Conservation (phyloP, 2,888 invertebrate species). For the Dicycla oo region DNA sequence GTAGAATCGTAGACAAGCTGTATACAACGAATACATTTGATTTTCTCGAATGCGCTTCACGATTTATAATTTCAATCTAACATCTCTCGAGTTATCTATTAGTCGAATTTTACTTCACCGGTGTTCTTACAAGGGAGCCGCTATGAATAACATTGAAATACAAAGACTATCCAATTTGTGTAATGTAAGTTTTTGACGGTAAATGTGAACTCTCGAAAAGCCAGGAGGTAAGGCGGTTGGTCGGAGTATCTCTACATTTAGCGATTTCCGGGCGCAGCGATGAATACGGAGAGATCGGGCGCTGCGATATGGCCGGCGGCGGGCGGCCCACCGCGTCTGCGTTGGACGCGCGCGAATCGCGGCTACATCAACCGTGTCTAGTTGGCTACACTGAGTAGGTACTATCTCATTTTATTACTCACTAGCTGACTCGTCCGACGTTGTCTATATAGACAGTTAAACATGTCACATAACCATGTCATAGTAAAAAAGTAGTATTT, state of each 20-base stretch:
- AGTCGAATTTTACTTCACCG: slow-evolving; percentile 55
- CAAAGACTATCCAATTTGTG: slow-evolving; percentile 85
- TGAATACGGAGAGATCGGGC: slow-evolving; percentile 88
- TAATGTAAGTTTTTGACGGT: slow-evolving; percentile 85
- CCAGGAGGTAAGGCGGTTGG: slow-evolving; percentile 80
- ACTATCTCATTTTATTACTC: slow-evolving; percentile 17
- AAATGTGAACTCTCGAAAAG: slow-evolving; percentile 83
- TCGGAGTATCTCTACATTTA: slow-evolving; percentile 84
- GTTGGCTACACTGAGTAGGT: slow-evolving; percentile 23
- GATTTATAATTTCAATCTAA: slow-evolving; percentile 41
- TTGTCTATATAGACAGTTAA: too few species aligned
- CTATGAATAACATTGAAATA: slow-evolving; percentile 75
- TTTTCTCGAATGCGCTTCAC: slow-evolving; percentile 25
- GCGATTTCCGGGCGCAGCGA: slow-evolving; percentile 81
- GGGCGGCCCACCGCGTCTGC: slow-evolving; percentile 65
- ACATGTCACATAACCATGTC: too few species aligned
- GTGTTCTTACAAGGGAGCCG: slow-evolving; percentile 60
- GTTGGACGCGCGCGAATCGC: slow-evolving; percentile 70
- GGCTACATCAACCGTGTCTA: slow-evolving; percentile 69
- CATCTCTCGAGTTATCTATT: slow-evolving; percentile 46
- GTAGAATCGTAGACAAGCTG: slow-evolving; percentile 61
- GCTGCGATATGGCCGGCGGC: slow-evolving; percentile 80
- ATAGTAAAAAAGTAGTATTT: background rate
- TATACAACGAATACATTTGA: slow-evolving; percentile 40
- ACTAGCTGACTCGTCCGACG: too few species aligned